phyloP scores from a whole-genome alignment of 30 jellyfish, hydroid and myxozoan species.

The Pelagia noctiluca region DNA sequence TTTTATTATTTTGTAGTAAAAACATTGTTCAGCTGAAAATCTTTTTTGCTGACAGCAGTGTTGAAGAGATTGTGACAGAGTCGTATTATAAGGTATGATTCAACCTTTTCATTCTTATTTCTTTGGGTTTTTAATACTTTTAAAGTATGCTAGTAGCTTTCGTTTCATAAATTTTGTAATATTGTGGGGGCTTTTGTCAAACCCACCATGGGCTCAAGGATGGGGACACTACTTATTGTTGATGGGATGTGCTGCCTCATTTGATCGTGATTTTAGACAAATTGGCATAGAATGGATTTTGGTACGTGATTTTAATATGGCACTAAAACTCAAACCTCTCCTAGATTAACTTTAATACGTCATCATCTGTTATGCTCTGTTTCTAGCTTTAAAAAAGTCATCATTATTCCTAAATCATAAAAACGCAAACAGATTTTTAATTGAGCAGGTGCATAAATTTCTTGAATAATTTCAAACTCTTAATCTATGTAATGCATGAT shows the following conservation, averaged over 20 bases:
- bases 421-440: background rate
- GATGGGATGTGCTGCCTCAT: background rate
- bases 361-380: no score
- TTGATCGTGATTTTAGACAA: background rate
- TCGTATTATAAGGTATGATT: conserved; percentile 45
- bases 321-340: no score
- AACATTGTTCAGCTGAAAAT: conserved; percentile 40
- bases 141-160: background rate
- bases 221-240: background rate
- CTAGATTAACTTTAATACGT: no score
- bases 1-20: conserved; percentile 22
- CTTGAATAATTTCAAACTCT: background rate
- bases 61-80: conserved; percentile 29
- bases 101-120: background rate
- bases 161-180: background rate
- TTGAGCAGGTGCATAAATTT: background rate
- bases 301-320: no score
- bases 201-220: no score
- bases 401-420: background rate
- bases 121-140: background rate
- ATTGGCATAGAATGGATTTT: no score
- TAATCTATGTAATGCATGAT: background rate
- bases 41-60: conserved; percentile 41
- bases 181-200: no score
- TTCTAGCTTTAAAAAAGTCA: background rate